Evolutionary conservation across 2,797 vertebrate species (phyloP).

Genomic region (Platyrinchus mystaceus): DNA sequence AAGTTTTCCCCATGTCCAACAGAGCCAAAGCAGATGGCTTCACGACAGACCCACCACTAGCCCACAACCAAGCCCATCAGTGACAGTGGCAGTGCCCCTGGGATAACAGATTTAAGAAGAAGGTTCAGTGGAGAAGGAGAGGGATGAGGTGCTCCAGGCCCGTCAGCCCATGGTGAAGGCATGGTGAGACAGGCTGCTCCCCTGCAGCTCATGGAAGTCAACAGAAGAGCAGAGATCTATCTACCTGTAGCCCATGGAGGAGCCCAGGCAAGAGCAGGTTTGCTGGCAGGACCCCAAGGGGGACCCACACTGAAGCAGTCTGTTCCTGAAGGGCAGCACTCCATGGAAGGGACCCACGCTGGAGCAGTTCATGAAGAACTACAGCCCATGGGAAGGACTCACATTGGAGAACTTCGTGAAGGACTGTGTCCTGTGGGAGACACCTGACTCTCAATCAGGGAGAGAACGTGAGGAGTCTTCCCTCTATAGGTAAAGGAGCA

Average conservation of each 20-base stretch:
- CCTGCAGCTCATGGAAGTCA: neutral
- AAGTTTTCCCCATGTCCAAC: neutral
- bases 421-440: neutral
- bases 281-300: neutral
- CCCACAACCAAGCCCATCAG: neutral
- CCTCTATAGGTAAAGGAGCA: neutral
- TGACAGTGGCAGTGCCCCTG: neutral
- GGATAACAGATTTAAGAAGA: neutral
- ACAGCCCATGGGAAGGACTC: neutral
- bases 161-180: neutral
- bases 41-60: neutral
- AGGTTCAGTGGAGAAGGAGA: neutral
- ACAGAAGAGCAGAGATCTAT: neutral
- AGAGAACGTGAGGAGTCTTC: accelerated
- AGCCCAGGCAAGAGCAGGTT: neutral
- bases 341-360: accelerated
- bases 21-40: neutral
- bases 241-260: neutral
- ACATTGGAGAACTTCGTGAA: neutral
- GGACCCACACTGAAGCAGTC: neutral
- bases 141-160: neutral
- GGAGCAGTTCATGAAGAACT: neutral
- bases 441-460: neutral
- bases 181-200: accelerated
- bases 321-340: neutral